Conservation (phyloP, 2,888 invertebrate species). For the Philonicus albiceps region DNA sequence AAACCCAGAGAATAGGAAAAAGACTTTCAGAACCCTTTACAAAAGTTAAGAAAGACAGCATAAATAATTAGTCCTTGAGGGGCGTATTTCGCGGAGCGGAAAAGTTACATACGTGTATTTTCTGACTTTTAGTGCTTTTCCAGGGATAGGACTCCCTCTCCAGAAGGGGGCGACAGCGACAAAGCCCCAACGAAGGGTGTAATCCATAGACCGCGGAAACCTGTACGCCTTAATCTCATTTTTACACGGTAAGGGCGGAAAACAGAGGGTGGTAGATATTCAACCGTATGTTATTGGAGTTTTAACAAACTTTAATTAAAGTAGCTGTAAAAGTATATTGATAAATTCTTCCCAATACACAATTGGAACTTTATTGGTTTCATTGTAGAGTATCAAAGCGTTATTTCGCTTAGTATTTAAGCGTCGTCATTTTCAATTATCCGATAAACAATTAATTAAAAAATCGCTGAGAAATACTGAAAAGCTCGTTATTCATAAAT, state of each 20-base stretch:
- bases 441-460: too few relatives aligned
- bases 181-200: not conserved
- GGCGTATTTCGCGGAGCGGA: constrained; percentile 35
- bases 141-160: not conserved
- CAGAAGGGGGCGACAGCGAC: not conserved
- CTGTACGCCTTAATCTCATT: not conserved
- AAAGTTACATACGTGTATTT: constrained; percentile 22
- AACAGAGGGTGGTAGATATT: not conserved
- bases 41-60: constrained; percentile 30
- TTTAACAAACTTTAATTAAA: not conserved
- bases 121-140: constrained; percentile 1
- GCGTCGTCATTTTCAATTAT: too few relatives aligned
- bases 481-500: too few relatives aligned
- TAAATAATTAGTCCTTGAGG: constrained; percentile 40
- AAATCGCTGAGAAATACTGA: too few relatives aligned
- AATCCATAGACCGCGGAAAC: not conserved
- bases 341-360: not conserved
- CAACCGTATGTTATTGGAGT: not conserved
- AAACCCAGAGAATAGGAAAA: constrained; percentile 13
- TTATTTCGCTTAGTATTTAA: too few relatives aligned
- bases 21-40: constrained; percentile 33
- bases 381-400: too few relatives aligned
- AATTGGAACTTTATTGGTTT: not conserved
- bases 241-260: not conserved
- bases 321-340: not conserved